Percentiles rank a stretch among this genome's conserved stretches.
These are phyloP conservation scores for Drosophila triauraria DNA, from an alignment of 1,140 invertebrate genomes.

Conservation along the genomic window DNA sequence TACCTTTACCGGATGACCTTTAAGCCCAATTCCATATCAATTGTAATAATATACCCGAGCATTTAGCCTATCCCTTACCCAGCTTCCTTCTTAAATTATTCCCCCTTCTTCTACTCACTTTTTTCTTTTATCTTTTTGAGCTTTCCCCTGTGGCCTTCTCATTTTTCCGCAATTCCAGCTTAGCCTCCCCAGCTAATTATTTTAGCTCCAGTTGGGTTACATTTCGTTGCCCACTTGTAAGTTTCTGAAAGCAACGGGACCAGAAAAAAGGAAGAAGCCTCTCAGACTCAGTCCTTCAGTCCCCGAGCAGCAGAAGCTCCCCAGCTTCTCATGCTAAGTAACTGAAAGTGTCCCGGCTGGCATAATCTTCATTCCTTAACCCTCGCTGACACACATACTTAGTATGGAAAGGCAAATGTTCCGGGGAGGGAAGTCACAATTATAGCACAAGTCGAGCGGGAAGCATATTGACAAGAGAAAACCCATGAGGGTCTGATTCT, in stretches of 20 bases:
- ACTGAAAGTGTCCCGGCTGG: constrained; percentile 51
- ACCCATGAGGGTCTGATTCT: constrained; percentile 37
- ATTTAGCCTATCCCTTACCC: constrained; percentile 5
- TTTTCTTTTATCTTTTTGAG: constrained; percentile 22
- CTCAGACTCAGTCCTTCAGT: constrained; percentile 8
- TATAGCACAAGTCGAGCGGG: constrained; percentile 56
- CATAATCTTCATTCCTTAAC: constrained; percentile 47
- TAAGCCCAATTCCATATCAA: not conserved
- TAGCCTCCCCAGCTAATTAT: constrained; percentile 52
- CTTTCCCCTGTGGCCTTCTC: constrained; percentile 31
- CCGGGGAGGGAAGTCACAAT: constrained; percentile 38
- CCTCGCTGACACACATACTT: constrained; percentile 19
- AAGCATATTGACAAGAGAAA: constrained; percentile 54
- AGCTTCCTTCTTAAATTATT: constrained; percentile 9
- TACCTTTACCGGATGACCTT: not conserved
- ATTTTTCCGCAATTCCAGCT: constrained; percentile 25
- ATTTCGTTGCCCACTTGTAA: constrained; percentile 46
- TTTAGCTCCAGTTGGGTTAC: constrained; percentile 39
- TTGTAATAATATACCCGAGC: not conserved
- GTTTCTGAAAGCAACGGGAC: constrained; percentile 20
- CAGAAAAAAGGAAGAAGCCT: constrained; percentile 11
- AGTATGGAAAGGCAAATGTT: constrained; percentile 4
- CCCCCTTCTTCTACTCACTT: not conserved
- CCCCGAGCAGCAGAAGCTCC: constrained; percentile 37
- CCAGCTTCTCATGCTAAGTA: constrained; percentile 32